These are phyloP conservation scores for Agonopterix subpropinquella DNA, from an alignment of 2,888 invertebrate species.

Conservation along the genomic window DNA sequence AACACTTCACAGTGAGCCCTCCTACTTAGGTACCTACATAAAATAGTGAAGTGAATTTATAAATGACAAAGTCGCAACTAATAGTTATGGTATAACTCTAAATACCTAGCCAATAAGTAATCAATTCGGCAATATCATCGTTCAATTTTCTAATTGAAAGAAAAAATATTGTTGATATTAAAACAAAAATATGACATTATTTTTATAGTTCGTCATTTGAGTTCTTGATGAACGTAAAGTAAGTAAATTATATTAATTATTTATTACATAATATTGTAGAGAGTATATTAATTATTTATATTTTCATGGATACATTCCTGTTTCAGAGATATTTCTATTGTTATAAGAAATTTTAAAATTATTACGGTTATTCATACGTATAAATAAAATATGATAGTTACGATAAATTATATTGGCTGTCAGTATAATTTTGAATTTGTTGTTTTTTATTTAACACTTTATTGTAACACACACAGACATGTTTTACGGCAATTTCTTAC, in stretches of 20 bases:
- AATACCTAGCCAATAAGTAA: too few species aligned
- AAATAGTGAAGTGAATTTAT: too few species aligned
- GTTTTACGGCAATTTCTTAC: too few species aligned
- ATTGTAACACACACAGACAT: too few species aligned
- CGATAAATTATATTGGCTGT: too few species aligned
- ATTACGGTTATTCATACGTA: constrained; percentile 1
- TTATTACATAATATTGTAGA: constrained; percentile 9
- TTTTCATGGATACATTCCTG: constrained; percentile 31
- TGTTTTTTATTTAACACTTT: too few species aligned
- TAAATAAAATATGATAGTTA: too few species aligned
- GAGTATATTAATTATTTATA: constrained; percentile 16
- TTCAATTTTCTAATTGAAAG: constrained; percentile 20
- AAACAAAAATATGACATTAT: constrained; percentile 22
- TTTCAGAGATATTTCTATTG: constrained; percentile 28
- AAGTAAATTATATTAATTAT: constrained; percentile 21
- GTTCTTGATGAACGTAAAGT: constrained; percentile 23
- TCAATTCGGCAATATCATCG: constrained; percentile 18
- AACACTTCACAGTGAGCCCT: too few species aligned
- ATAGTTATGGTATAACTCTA: too few species aligned
- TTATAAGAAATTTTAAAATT: constrained; percentile 21
- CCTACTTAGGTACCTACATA: too few species aligned
- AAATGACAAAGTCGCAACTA: too few species aligned
- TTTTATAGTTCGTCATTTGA: constrained; percentile 30
- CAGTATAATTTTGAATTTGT: too few species aligned
- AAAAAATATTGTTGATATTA: constrained; percentile 15